Conservation (phyloP, 1,140 invertebrate species). For the Aradophagus sp. region DNA sequence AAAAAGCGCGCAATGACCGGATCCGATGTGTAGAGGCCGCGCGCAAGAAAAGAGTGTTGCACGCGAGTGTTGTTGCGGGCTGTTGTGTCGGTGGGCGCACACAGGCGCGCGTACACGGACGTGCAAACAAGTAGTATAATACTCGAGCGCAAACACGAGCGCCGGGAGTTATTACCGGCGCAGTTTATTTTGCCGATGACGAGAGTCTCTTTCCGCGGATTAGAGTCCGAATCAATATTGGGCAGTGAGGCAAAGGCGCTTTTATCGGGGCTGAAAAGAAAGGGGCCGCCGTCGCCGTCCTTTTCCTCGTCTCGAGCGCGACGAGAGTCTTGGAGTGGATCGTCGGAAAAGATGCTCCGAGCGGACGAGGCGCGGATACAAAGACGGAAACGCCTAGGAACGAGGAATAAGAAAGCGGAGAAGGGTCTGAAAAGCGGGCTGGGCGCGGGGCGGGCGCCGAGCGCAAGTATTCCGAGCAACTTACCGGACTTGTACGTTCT, state of each 20-base stretch:
- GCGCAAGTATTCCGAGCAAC: slow-evolving; percentile 57
- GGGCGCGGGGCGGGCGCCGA: slow-evolving; percentile 13
- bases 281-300: slow-evolving; percentile 21
- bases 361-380: slow-evolving; percentile 32
- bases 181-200: slow-evolving; percentile 59
- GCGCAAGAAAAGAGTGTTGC: slow-evolving; percentile 14
- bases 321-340: slow-evolving; percentile 49
- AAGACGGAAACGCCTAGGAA: slow-evolving; percentile 45
- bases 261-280: slow-evolving; percentile 68
- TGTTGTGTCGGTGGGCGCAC: neutral
- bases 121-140: neutral
- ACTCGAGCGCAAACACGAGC: slow-evolving; percentile 22
- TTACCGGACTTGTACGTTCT: slow-evolving; percentile 60
- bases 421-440: slow-evolving; percentile 21
- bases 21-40: slow-evolving; percentile 28
- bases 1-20: slow-evolving; percentile 25
- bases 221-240: slow-evolving; percentile 75
- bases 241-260: slow-evolving; percentile 71
- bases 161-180: slow-evolving; percentile 50
- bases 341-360: slow-evolving; percentile 50
- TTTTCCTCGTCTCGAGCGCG: slow-evolving; percentile 38
- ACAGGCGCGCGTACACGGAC: neutral
- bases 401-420: slow-evolving; percentile 43
- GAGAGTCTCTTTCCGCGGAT: slow-evolving; percentile 69
- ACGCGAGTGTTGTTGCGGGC: too few relatives aligned